Evolutionary conservation across 2,113 vertebrate genomes (phyloP).

Genomic region (Anser brachyrhynchus): DNA sequence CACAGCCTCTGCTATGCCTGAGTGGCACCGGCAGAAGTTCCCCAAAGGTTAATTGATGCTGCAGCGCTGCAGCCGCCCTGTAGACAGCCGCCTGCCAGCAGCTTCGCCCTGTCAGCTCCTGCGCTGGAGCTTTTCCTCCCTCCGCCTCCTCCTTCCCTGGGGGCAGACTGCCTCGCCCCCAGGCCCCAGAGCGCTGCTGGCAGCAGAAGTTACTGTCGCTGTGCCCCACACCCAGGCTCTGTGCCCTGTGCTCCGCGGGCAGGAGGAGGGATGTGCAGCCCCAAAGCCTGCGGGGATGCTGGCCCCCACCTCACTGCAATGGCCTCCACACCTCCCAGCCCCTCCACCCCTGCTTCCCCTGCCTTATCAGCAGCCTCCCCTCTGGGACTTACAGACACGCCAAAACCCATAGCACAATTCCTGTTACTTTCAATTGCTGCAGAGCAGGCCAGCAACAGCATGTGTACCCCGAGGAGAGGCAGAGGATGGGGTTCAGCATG

Average conservation of each 20-base stretch:
- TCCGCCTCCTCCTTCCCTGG: not conserved
- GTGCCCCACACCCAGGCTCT: not conserved
- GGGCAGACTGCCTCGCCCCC: not conserved
- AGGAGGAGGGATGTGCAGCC: not conserved
- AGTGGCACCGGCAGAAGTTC: constrained; percentile 39
- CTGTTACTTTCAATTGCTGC: not conserved
- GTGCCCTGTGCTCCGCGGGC: not conserved
- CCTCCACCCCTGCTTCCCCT: rapidly evolving
- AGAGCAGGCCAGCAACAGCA: not conserved
- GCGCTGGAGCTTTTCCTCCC: not conserved
- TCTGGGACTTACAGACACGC: not conserved
- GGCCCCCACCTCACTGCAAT: not conserved
- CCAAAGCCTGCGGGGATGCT: not conserved
- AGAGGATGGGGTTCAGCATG: rapidly evolving
- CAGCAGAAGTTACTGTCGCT: not conserved
- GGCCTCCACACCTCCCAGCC: not conserved
- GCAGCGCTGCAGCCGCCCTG: constrained; percentile 57
- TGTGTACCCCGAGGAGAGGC: not conserved
- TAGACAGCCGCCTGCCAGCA: constrained; percentile 58
- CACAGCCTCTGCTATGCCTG: not conserved
- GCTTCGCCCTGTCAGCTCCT: constrained; percentile 10
- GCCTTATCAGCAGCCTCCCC: not conserved
- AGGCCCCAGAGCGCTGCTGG: not conserved
- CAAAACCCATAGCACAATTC: not conserved
- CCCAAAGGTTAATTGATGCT: constrained; percentile 71